Conservation (phyloP, 2,888 invertebrate species). For the Caenorhabditis sp. region DNA sequence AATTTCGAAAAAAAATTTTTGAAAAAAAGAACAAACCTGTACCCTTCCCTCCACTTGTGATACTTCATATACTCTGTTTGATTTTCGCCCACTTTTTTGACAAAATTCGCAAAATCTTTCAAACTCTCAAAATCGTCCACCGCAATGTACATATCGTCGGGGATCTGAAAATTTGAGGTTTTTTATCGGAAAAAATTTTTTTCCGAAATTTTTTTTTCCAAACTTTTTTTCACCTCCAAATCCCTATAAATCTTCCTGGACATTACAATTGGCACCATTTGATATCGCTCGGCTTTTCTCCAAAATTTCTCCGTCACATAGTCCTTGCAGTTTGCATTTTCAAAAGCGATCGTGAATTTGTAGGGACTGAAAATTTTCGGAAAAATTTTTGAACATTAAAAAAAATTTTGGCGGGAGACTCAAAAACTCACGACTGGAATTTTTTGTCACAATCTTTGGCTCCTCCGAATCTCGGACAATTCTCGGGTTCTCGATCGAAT, state of each 20-base stretch:
- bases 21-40: not conserved
- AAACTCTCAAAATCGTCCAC: constrained; percentile 65
- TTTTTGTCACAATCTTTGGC: not conserved
- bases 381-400: not conserved
- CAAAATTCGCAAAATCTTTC: constrained; percentile 50
- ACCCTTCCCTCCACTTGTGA: constrained; percentile 69
- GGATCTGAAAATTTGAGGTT: constrained; percentile 56
- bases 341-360: constrained; percentile 72
- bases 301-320: constrained; percentile 77
- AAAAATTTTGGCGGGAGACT: not conserved
- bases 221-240: not conserved
- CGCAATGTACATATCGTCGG: constrained; percentile 66
- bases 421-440: constrained; percentile 14
- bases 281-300: constrained; percentile 50
- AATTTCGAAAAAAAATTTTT: too few relatives aligned
- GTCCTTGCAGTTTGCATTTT: constrained; percentile 72
- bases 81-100: constrained; percentile 41
- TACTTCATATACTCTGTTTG: constrained; percentile 65
- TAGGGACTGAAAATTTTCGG: constrained; percentile 50
- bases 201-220: not conserved
- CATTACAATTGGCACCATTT: constrained; percentile 67
- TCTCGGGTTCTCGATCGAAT: not conserved
- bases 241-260: constrained; percentile 58
- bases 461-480: not conserved
- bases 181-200: not conserved